Conservation (phyloP, 2,888 invertebrate genomes). For the Callosobruchus maculatus region DNA sequence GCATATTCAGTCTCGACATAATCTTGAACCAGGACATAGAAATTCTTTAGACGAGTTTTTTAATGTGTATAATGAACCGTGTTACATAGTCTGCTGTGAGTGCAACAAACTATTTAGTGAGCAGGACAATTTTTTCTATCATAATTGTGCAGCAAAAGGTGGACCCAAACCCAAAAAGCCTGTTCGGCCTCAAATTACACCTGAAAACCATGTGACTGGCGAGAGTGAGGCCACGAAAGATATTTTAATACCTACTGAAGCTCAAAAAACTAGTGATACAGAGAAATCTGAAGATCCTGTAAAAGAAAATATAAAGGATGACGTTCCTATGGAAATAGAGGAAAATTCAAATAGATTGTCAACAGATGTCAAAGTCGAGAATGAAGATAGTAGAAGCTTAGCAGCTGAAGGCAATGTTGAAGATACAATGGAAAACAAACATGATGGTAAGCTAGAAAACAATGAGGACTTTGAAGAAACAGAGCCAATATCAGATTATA, state of each 20-base stretch:
- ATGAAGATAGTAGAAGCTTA: neutral
- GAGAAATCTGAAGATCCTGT: constrained; percentile 4
- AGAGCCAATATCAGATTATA: neutral
- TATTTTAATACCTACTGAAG: constrained; percentile 6
- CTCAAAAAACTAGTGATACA: constrained; percentile 11
- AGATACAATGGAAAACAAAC: neutral
- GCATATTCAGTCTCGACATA: constrained; percentile 76
- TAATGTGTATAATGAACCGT: constrained; percentile 61
- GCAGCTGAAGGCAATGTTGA: neutral
- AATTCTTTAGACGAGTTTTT: constrained; percentile 66
- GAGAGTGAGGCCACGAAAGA: constrained; percentile 27
- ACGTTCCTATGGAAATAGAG: constrained; percentile 6
- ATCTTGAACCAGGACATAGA: constrained; percentile 68
- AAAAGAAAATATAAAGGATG: constrained; percentile 9
- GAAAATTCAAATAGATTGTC: constrained; percentile 10
- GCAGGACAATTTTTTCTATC: constrained; percentile 71
- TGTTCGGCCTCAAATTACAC: constrained; percentile 31
- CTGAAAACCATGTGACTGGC: constrained; percentile 40
- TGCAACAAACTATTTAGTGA: constrained; percentile 77
- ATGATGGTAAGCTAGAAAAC: neutral
- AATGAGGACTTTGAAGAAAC: neutral
- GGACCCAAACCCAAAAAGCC: constrained; percentile 22
- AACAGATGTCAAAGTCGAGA: neutral
- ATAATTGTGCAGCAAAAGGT: constrained; percentile 55
- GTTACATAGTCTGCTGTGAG: constrained; percentile 75